phyloP scores from a whole-genome alignment of 2,888 invertebrate genomes.

The Camponotus fellah region DNA sequence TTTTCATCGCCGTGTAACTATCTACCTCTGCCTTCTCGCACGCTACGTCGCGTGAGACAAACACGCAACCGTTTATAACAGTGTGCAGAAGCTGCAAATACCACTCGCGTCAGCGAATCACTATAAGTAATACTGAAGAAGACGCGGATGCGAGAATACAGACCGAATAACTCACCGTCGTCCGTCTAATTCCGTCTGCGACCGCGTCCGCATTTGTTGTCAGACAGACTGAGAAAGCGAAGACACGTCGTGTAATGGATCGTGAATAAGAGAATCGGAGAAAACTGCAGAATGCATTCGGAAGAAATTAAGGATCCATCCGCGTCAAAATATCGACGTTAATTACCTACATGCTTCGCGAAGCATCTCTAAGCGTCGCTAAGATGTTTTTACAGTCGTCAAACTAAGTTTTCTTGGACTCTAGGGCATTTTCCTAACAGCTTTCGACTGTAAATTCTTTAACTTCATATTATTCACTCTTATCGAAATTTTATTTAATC shows the following conservation, averaged over 20 bases:
- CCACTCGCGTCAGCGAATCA: constrained; percentile 44
- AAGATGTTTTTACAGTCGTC: not conserved
- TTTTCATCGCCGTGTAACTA: constrained; percentile 12
- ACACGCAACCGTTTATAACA: constrained; percentile 56
- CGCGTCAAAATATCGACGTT: not conserved
- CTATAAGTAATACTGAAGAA: constrained; percentile 51
- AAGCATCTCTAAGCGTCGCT: not conserved
- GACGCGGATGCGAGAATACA: constrained; percentile 38
- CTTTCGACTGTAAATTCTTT: not conserved
- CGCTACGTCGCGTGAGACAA: not conserved
- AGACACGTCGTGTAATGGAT: constrained; percentile 7
- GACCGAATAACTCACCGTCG: constrained; percentile 28
- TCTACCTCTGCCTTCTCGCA: not conserved
- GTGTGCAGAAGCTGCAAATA: constrained; percentile 62
- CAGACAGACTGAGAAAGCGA: constrained; percentile 32
- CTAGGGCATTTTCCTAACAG: not conserved
- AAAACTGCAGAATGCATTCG: not conserved
- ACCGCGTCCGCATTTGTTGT: constrained; percentile 38
- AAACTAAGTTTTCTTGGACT: not conserved
- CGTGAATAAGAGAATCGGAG: constrained; percentile 5
- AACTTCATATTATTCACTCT: not conserved
- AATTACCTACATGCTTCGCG: not conserved
- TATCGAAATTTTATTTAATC: not conserved
- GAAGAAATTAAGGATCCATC: constrained; percentile 12
- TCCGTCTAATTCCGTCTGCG: constrained; percentile 49